Percentiles rank a stretch among this genome's conserved stretches.
Conservation (phyloP, 1,140 invertebrate genomes). For the Cyclina sinensis region DNA sequence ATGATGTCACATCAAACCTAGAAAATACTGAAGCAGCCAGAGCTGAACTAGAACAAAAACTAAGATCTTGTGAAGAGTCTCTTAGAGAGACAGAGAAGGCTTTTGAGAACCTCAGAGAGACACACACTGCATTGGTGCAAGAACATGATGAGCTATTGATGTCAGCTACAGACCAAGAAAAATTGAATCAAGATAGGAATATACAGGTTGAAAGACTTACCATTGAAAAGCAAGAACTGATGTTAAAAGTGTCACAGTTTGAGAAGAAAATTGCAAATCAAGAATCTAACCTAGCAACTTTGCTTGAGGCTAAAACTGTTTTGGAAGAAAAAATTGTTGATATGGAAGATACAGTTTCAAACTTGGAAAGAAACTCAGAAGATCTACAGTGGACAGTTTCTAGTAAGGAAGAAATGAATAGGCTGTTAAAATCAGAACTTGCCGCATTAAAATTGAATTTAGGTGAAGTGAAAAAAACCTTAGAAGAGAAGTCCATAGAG, state of each 20-base stretch:
- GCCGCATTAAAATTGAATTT: background rate
- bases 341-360: background rate
- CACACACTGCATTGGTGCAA: background rate
- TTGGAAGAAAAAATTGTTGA: background rate
- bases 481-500: constrained; percentile 3
- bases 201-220: constrained; percentile 44
- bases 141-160: constrained; percentile 41
- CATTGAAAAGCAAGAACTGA: constrained; percentile 41
- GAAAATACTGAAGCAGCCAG: constrained; percentile 63
- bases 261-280: background rate
- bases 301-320: background rate
- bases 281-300: background rate
- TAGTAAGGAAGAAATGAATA: background rate
- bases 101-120: background rate
- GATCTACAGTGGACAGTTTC: background rate
- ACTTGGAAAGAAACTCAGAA: background rate
- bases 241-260: constrained; percentile 33
- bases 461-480: background rate
- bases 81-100: constrained; percentile 17
- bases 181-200: constrained; percentile 8
- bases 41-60: constrained; percentile 48
- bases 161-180: constrained; percentile 20
- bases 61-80: constrained; percentile 11
- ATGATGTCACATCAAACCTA: constrained; percentile 47
- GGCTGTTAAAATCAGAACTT: background rate